These are phyloP conservation scores for Sardina pilchardus DNA, from an alignment of 2,113 vertebrate species.

Conservation along the genomic window DNA sequence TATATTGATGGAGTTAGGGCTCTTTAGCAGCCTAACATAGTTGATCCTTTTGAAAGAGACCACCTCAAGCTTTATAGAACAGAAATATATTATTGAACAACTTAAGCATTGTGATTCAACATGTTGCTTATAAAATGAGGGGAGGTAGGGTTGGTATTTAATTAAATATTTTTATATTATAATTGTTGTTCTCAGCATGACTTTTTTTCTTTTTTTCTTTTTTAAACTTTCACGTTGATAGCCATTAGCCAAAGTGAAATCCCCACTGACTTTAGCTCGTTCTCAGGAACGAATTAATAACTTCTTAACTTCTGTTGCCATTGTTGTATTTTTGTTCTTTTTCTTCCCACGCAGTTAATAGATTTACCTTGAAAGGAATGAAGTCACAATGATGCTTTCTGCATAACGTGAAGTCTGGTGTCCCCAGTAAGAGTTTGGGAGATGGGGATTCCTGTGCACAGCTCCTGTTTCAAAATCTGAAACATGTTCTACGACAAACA, in stretches of 20 bases:
- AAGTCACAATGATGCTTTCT: not conserved
- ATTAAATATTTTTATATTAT: conserved; percentile 4
- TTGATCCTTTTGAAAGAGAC: conserved; percentile 9
- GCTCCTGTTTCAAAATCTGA: not conserved
- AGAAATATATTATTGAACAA: conserved; percentile 14
- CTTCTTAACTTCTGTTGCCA: not conserved
- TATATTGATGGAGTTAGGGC: not conserved
- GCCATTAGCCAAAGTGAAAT: not conserved
- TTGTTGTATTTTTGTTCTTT: not conserved
- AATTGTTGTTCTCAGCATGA: not conserved
- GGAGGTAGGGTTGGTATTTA: not conserved
- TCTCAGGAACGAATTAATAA: not conserved
- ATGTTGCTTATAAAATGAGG: conserved; percentile 25
- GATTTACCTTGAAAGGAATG: not conserved
- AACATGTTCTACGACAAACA: not conserved
- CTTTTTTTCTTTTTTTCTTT: not conserved
- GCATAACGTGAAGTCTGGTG: not conserved
- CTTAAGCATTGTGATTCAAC: not conserved
- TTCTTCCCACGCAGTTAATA: not conserved
- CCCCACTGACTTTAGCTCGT: not conserved
- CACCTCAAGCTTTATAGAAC: not conserved
- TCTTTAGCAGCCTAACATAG: not conserved
- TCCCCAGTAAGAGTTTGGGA: not conserved
- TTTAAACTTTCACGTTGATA: not conserved
- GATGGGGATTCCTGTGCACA: not conserved